phyloP scores from a whole-genome alignment of 2,797 vertebrate genomes.

The Melanotaenia nigrans region DNA sequence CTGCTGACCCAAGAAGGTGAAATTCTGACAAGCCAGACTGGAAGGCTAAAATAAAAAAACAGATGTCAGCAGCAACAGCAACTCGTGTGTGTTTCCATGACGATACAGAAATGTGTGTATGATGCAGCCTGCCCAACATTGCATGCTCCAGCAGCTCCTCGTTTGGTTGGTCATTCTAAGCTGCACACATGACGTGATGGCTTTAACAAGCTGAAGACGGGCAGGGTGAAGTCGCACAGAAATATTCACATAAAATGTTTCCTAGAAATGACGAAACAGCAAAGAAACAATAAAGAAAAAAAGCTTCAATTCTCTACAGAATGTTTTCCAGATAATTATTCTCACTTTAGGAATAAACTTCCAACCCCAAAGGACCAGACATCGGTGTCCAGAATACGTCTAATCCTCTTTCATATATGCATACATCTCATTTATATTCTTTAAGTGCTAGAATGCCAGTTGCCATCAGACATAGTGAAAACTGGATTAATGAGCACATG shows the following conservation, averaged over 20 bases:
- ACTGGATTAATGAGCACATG: slow-evolving; percentile 28
- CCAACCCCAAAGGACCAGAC: not conserved
- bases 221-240: slow-evolving; percentile 19
- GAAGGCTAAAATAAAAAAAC: slow-evolving; percentile 43
- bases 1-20: slow-evolving; percentile 44
- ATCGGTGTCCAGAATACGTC: not conserved
- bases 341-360: not conserved
- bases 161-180: slow-evolving; percentile 22
- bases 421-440: slow-evolving; percentile 28
- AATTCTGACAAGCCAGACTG: slow-evolving; percentile 46
- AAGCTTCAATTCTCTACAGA: not conserved
- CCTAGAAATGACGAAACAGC: too few species aligned
- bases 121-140: slow-evolving; percentile 15
- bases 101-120: not conserved
- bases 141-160: slow-evolving; percentile 30
- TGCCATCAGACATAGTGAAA: not conserved
- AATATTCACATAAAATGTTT: too few species aligned
- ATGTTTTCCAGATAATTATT: not conserved
- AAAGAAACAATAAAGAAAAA: not conserved
- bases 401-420: not conserved
- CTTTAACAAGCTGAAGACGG: slow-evolving; percentile 12
- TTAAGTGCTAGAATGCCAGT: slow-evolving; percentile 10
- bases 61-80: slow-evolving; percentile 24
- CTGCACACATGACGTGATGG: slow-evolving; percentile 8
- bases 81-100: slow-evolving; percentile 2